Percentiles rank a stretch among this genome's conserved stretches.
These are phyloP conservation scores for Eubasilissa regina DNA, from an alignment of 1,140 invertebrate species.

Conservation along the genomic window DNA sequence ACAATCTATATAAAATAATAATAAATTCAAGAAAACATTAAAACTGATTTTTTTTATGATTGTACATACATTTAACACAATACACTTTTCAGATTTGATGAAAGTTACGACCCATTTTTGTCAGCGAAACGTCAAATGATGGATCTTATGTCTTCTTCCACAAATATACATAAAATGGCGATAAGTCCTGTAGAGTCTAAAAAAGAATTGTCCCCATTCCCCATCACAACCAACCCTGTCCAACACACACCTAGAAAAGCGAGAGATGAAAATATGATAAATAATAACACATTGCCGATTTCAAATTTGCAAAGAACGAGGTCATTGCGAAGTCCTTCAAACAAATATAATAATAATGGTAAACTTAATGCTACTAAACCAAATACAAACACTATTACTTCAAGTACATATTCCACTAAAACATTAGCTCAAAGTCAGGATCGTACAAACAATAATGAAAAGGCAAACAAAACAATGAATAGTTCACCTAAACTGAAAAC, in stretches of 20 bases:
- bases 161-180: constrained; percentile 67
- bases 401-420: constrained; percentile 30
- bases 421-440: constrained; percentile 29
- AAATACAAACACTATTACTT: constrained; percentile 15
- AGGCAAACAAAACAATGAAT: constrained; percentile 39
- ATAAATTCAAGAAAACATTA: too few species aligned
- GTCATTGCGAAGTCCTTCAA: constrained; percentile 40
- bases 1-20: too few species aligned
- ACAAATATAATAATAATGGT: constrained; percentile 35
- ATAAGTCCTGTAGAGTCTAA: constrained; percentile 65
- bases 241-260: constrained; percentile 63
- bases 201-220: constrained; percentile 65
- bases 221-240: constrained; percentile 48
- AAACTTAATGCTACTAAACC: constrained; percentile 31
- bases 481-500: constrained; percentile 47
- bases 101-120: constrained; percentile 69
- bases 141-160: constrained; percentile 70
- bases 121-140: constrained; percentile 72
- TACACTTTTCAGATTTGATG: constrained; percentile 66
- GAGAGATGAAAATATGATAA: constrained; percentile 65
- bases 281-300: constrained; percentile 22
- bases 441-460: constrained; percentile 37
- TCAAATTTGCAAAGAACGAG: constrained; percentile 39
- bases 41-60: too few species aligned
- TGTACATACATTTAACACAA: neutral